Conservation (phyloP, 1,140 invertebrate species). For the Drosophila eugracilis region DNA sequence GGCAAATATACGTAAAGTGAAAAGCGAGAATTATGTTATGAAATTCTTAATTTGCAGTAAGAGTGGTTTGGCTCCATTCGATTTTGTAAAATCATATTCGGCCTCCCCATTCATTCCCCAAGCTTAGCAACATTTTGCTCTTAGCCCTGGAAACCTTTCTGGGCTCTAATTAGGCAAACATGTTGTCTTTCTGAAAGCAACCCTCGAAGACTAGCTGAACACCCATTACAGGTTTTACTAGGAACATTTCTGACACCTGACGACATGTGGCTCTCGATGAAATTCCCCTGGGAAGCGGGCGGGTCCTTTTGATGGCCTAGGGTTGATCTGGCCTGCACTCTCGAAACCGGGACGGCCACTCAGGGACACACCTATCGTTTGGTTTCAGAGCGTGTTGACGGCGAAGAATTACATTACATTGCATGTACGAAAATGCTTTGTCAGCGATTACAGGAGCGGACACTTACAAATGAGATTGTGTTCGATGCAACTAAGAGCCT, state of each 20-base stretch:
- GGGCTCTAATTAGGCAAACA: slow-evolving; percentile 69
- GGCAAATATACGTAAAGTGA: no score
- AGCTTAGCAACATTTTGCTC: slow-evolving; percentile 14
- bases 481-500: slow-evolving; percentile 77
- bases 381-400: slow-evolving; percentile 64
- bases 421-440: slow-evolving; percentile 75
- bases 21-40: no score
- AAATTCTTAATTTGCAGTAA: no score
- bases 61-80: no score
- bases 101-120: no score
- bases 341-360: slow-evolving; percentile 19
- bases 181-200: slow-evolving; percentile 39
- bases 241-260: slow-evolving; percentile 73
- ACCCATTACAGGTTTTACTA: slow-evolving; percentile 54
- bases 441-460: slow-evolving; percentile 44
- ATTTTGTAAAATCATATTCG: no score
- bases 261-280: slow-evolving; percentile 54
- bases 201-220: slow-evolving; percentile 7
- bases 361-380: slow-evolving; percentile 39
- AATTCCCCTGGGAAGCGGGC: slow-evolving; percentile 47
- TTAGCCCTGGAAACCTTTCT: slow-evolving; percentile 47
- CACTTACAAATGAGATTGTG: slow-evolving; percentile 72
- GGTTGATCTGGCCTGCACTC: slow-evolving; percentile 8
- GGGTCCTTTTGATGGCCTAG: slow-evolving; percentile 20
- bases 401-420: slow-evolving; percentile 65